phyloP scores from a whole-genome alignment of 2,797 vertebrate species.

The Taenioides sp. region DNA sequence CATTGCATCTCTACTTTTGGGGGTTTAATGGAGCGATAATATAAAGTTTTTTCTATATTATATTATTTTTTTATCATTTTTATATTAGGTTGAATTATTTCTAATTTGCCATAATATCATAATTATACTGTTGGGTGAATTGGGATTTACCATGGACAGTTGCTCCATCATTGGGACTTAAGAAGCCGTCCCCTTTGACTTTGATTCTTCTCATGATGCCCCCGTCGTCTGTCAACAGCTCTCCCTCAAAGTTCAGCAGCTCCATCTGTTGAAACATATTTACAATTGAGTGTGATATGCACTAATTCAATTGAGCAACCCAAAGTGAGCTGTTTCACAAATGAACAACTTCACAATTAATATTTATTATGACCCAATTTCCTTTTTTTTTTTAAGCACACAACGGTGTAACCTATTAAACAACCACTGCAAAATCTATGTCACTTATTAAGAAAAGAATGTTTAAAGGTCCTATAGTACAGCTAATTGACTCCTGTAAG shows the following conservation, averaged over 20 bases:
- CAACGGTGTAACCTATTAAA: too few species aligned
- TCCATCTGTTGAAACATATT: conserved; percentile 70
- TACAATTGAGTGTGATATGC: background rate
- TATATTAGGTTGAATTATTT: background rate
- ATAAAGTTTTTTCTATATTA: too few species aligned
- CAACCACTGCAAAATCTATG: too few species aligned
- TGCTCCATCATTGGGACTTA: conserved; percentile 90
- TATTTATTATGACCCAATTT: too few species aligned
- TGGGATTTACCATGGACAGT: conserved; percentile 83
- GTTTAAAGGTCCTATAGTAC: too few species aligned
- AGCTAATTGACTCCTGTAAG: too few species aligned
- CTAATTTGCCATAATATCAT: background rate
- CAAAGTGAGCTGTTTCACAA: background rate
- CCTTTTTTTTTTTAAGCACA: too few species aligned
- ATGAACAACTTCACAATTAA: background rate
- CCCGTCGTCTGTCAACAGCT: conserved; percentile 87
- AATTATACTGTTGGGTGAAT: background rate
- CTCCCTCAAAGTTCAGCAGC: conserved; percentile 90
- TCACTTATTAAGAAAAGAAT: too few species aligned
- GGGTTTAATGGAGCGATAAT: too few species aligned
- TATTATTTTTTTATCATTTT: background rate
- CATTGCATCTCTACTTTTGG: too few species aligned
- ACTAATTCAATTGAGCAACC: background rate
- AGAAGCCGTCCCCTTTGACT: conserved; percentile 90
- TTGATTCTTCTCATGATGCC: conserved; percentile 92